Evolutionary conservation across 2,888 invertebrate genomes (phyloP), one percentile per base, ranked within the genome.

Genomic region (Oxytorus armatus): DNA sequence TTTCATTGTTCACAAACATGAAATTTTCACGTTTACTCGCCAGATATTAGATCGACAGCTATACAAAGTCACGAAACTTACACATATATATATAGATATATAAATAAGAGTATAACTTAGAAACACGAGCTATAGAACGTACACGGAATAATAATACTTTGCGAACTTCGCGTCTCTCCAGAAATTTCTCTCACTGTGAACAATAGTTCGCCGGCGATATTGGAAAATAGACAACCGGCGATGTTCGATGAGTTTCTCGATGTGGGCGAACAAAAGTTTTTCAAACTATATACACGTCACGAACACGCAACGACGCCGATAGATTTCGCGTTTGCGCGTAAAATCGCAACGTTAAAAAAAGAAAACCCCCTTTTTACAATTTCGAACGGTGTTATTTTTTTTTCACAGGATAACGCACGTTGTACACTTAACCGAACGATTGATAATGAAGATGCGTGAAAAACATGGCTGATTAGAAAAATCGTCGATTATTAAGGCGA

Each of bases 121-220:
- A 55, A 53, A 53, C n/a, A n/a, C 36, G 36, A 14, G 36, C 14
- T 66, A 51, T 33, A 23, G n/a, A 16, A 11, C n/a, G 21, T 16
- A 11, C 8, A 47, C 10, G 51, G 61, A n/a, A n/a, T 33, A 39
- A 72, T 72, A 61, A 61, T 72, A 49, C 61, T 57, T 57, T 7
- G 61, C 61, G 47, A 53, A 5, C 39, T 63, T 47, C 21, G 23
- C 18, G 47, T 39, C 53, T 29, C 21, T 70, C 36, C 44, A 18
- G 25, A 39, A 53, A 68, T 68, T 42, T 42, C 53, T 42, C 16
- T 42, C 42, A 14, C 11, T 29, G n/a, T n/a, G 55, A 68, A 68
- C 57, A 29, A 69, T 47, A 47, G 55, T 69, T 69, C 57, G n/a
- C 69, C 69, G n/a, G n/a, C n/a, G 55, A 69, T 69, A 57, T 69